Evolutionary conservation across 1,140 invertebrate species (phyloP).

Genomic region (Drosophila sechellia): DNA sequence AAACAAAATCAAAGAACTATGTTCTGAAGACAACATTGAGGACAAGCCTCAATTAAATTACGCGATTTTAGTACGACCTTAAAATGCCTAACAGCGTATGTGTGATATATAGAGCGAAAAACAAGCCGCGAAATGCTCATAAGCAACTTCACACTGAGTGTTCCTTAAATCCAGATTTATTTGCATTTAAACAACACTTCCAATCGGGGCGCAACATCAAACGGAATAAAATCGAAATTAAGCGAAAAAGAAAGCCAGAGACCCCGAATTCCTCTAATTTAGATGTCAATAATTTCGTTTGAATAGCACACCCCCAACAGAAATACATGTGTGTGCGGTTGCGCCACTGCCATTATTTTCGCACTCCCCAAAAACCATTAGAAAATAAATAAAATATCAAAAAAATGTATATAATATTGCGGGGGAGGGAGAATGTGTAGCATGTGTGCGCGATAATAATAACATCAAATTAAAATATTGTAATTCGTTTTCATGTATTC

Average conservation of each 20-base stretch:
- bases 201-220: conserved; percentile 25
- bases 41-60: too few relatives aligned
- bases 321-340: conserved; percentile 13
- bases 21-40: too few relatives aligned
- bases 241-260: background rate
- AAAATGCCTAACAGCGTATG: too few relatives aligned
- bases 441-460: conserved; percentile 50
- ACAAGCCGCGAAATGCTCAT: background rate
- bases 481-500: conserved; percentile 49
- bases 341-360: conserved; percentile 3
- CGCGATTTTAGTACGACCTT: too few relatives aligned
- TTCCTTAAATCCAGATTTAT: conserved; percentile 22
- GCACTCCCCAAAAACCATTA: conserved; percentile 22
- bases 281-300: conserved; percentile 77
- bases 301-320: conserved; percentile 23
- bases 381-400: conserved; percentile 44
- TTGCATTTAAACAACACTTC: conserved; percentile 19
- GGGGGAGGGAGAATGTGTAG: conserved; percentile 1
- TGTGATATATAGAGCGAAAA: background rate
- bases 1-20: too few relatives aligned
- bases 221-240: conserved; percentile 36
- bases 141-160: conserved; percentile 14
- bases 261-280: conserved; percentile 58
- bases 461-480: conserved; percentile 66
- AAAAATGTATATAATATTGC: conserved; percentile 18